Evolutionary conservation across 2,113 vertebrate species (phyloP), one percentile per base, ranked within the genome.

Genomic region (Camelus dromedarius): DNA sequence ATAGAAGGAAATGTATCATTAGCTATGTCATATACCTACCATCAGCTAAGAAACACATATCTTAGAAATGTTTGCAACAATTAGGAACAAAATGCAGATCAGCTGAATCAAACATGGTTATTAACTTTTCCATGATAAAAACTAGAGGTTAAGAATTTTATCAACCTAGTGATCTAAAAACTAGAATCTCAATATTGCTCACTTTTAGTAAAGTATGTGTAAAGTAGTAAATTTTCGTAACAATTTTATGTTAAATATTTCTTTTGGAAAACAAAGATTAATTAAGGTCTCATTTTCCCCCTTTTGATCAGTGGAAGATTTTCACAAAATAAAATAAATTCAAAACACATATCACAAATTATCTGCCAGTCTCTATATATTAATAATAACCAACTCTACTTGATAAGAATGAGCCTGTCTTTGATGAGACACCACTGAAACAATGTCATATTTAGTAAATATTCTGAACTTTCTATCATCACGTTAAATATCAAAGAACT

Each of bases 291-390:
- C 18, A 79, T 80, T 91, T 91, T 10, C 19, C 10, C 32, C 56
- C 26, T 67, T 90, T 96, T 52, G n/a, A 9, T 38, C 30, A 58
- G 35, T 26, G 32, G 56, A 94, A 95, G 32, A 11, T 24, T 89
- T 84, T 69, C 8, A 91, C 10, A 77, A 91, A 91, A 86, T 64
- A 85, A 75, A 96, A 75, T 48, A 96, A 89, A 79, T 64, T 50
- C 72, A 93, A 95, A 92, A 69, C 62, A 24, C 5, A 3, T 86
- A 90, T 56, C 30, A 93, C 24, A 38, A 70, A 82, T 16, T 72
- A 82, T 82, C 46, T 82, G 32, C 35, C 58, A 87, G 60, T 69
- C 69, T 82, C 20, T 42, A 79, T 8, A 73, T 5, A 82, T 62
- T 88, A 91, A 91, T 91, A 86, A 87, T 79, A 69, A 88, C 11